Evolutionary conservation across 2,888 invertebrate species (phyloP).

Genomic region (Dolomedes plantarius): DNA sequence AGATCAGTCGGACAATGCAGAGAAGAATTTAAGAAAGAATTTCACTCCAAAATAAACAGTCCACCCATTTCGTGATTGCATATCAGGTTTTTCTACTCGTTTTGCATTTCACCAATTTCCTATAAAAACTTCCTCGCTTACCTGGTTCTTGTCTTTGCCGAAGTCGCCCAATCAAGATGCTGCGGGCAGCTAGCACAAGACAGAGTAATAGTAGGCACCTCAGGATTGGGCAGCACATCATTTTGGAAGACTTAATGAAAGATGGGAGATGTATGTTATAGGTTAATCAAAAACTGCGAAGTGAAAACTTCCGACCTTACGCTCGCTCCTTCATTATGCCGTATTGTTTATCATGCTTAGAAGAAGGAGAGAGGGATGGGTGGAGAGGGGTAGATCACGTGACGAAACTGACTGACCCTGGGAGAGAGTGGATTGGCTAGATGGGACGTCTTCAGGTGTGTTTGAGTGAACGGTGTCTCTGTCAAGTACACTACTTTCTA

Average conservation of each 20-base stretch:
- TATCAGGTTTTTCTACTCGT: neutral
- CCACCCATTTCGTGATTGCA: no score
- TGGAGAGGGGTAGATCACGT: neutral
- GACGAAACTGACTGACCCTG: constrained; percentile 2
- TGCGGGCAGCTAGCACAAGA: neutral
- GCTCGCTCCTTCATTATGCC: neutral
- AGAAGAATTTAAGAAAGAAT: no score
- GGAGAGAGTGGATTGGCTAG: neutral
- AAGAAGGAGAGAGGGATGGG: neutral
- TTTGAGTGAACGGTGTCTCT: no score
- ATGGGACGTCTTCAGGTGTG: no score
- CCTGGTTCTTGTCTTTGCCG: constrained; percentile 37
- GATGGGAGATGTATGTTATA: no score
- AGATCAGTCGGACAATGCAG: no score
- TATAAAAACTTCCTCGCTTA: neutral
- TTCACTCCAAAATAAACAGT: no score
- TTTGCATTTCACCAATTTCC: neutral
- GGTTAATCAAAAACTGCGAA: no score
- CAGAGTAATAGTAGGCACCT: neutral
- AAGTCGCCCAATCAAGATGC: constrained; percentile 39
- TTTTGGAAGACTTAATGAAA: no score
- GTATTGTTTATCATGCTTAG: neutral
- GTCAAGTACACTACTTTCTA: no score
- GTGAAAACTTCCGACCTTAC: neutral
- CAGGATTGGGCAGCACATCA: neutral